A percentile compares a stretch with the other conserved stretches of the same genome.
Evolutionary conservation across 2,113 vertebrate species (phyloP).

Genomic region (Hippocampus zosterae): DNA sequence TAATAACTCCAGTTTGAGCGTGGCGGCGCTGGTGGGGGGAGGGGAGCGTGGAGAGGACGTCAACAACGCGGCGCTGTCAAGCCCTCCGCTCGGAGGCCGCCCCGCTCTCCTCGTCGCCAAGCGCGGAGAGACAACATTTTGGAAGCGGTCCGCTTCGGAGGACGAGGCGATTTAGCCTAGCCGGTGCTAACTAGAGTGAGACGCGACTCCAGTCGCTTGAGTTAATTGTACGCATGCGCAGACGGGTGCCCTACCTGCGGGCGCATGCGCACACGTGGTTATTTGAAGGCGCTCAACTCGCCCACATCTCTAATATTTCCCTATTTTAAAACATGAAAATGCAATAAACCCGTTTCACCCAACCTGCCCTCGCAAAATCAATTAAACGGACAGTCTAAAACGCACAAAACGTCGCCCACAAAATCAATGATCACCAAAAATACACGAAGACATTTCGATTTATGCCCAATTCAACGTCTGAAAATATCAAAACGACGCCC

Average conservation of each 20-base stretch:
- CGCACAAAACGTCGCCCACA: too few relatives aligned
- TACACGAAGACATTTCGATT: too few relatives aligned
- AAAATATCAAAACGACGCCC: too few relatives aligned
- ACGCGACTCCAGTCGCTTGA: not conserved
- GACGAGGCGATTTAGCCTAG: constrained; percentile 26
- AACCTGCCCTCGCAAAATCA: too few relatives aligned
- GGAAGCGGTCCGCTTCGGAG: not conserved
- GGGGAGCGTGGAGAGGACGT: constrained; percentile 20
- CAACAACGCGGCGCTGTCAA: constrained; percentile 45
- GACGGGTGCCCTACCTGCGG: not conserved
- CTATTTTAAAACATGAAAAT: too few relatives aligned
- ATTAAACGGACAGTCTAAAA: too few relatives aligned
- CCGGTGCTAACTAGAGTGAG: not conserved
- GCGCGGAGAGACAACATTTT: constrained; percentile 47
- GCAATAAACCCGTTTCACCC: too few relatives aligned
- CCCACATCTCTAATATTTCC: too few relatives aligned
- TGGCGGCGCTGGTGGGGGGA: not conserved
- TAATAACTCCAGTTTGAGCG: constrained; percentile 37
- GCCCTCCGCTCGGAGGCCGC: constrained; percentile 21
- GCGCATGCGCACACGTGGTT: not conserved
- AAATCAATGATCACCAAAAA: too few relatives aligned
- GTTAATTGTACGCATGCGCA: not conserved
- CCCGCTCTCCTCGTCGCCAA: constrained; percentile 13
- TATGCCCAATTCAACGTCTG: too few relatives aligned
- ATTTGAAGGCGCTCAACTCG: not conserved